A percentile compares a stretch with the other conserved stretches of the same genome.
These are phyloP conservation scores for Sebastes diaconus DNA, from an alignment of 2,797 vertebrate species.

Conservation along the genomic window DNA sequence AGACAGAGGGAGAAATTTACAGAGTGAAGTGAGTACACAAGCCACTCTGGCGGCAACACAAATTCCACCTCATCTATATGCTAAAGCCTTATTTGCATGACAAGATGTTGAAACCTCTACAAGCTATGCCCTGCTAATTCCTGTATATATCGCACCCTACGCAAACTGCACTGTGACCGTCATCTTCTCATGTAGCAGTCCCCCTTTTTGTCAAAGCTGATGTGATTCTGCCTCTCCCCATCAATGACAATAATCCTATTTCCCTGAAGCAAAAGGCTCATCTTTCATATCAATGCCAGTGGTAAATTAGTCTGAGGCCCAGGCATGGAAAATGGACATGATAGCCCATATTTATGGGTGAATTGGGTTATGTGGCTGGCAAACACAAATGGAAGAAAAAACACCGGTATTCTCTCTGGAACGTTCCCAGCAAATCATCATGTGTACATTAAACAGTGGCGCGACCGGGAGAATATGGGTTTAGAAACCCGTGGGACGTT, in stretches of 20 bases:
- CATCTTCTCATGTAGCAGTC: slow-evolving; percentile 28
- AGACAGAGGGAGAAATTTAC: not conserved
- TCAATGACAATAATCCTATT: slow-evolving; percentile 70
- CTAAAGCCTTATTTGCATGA: slow-evolving; percentile 52
- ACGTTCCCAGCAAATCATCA: slow-evolving; percentile 40
- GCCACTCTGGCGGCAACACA: slow-evolving; percentile 26
- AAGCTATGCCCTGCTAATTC: slow-evolving; percentile 31
- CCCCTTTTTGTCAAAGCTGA: slow-evolving; percentile 45
- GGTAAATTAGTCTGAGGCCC: slow-evolving; percentile 67
- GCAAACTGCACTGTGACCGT: slow-evolving; percentile 18
- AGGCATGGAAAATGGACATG: slow-evolving; percentile 73
- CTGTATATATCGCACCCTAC: slow-evolving; percentile 11
- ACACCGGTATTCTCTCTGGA: slow-evolving; percentile 58
- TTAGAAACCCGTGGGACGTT: slow-evolving; percentile 21
- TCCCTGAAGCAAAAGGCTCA: slow-evolving; percentile 67
- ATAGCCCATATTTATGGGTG: slow-evolving; percentile 72
- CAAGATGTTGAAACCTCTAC: slow-evolving; percentile 17
- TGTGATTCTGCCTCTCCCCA: slow-evolving; percentile 66
- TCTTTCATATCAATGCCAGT: slow-evolving; percentile 69
- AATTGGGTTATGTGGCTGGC: slow-evolving; percentile 69
- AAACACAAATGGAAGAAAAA: slow-evolving; percentile 70
- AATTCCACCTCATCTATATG: slow-evolving; percentile 58
- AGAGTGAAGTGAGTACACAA: slow-evolving; percentile 20
- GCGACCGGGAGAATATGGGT: slow-evolving; percentile 39
- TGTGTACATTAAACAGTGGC: slow-evolving; percentile 63